Evolutionary conservation across 2,888 invertebrate species (phyloP), one percentile per base, ranked within the genome.

Genomic region (Dasysyrphus tricinctus): DNA sequence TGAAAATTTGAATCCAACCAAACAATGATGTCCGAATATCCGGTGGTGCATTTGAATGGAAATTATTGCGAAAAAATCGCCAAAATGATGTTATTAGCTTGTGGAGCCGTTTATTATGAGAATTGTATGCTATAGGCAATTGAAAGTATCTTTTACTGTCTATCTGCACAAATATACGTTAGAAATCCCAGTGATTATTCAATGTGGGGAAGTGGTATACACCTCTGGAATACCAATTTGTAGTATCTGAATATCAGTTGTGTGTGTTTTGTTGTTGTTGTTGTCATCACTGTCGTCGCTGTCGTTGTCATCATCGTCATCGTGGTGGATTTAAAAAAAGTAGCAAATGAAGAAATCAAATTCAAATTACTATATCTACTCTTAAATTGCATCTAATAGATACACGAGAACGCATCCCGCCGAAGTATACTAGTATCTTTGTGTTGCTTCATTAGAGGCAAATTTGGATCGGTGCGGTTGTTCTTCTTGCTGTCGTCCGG

Each of bases 201-300:
- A 76, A 56, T 75, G 54, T 67, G 65, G 65, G 42, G 59, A 67
- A 76, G 67, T 75, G 65, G 16, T 32, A 14, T 59, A 61, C 75
- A 54, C 61, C 75, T 76, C 19, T 56, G 76, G 76, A 76, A 77
- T 82, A 82, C 24, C 19, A 77, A 73, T 73, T 65, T 39, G 29
- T 61, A 56, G 29, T 61, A 56, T 56, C 56, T 34, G 34, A 56
- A 56, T 56, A 32, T 65, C 34, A 65, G 24, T 51, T 65, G 65
- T 54, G 29, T 63, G 16, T 72, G 2, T 29, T 47, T 34, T 69
- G 24, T 63, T 63, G 12, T 72, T 54, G 47, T 65, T 47, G 44
- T 67, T 34, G 65, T 19, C 14, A 9, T 65, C 7, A 44, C 29
- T 14, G 44, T 65, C 16, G n/a, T 47, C 32, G 29, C 44, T 32